Conservation (phyloP, 2,113 vertebrate genomes). For the Nothoprocta pentlandii region DNA sequence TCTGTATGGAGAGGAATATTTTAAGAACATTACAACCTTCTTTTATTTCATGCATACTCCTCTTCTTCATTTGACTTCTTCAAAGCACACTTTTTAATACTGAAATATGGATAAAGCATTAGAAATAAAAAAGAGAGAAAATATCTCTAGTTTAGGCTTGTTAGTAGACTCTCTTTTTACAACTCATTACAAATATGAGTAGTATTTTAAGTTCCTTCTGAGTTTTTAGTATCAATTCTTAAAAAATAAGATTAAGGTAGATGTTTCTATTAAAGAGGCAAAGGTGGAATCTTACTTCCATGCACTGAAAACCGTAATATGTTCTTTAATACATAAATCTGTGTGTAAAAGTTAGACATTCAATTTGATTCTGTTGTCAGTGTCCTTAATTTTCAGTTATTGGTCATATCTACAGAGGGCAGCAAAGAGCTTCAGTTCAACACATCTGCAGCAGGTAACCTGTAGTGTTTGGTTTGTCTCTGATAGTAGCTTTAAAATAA, state of each 20-base stretch:
- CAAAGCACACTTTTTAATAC: background rate
- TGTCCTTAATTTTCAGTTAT: background rate
- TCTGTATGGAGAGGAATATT: background rate
- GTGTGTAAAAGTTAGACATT: background rate
- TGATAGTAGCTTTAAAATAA: background rate
- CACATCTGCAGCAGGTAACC: background rate
- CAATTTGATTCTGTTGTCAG: background rate
- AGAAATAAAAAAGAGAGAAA: background rate
- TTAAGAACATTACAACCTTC: background rate
- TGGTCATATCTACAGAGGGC: constrained; percentile 74
- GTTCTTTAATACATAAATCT: background rate
- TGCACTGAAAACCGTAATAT: background rate
- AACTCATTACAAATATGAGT: background rate
- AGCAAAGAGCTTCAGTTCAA: constrained; percentile 76
- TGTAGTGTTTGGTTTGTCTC: background rate
- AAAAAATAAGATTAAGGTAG: background rate
- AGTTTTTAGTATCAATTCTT: background rate
- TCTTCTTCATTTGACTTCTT: background rate
- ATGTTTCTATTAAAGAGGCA: background rate
- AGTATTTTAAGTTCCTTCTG: background rate
- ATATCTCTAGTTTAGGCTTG: background rate
- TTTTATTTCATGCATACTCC: background rate
- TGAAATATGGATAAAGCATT: background rate
- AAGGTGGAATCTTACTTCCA: background rate
- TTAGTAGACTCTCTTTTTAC: background rate